Conservation (phyloP, 2,888 invertebrate species). For the Boloria selene region DNA sequence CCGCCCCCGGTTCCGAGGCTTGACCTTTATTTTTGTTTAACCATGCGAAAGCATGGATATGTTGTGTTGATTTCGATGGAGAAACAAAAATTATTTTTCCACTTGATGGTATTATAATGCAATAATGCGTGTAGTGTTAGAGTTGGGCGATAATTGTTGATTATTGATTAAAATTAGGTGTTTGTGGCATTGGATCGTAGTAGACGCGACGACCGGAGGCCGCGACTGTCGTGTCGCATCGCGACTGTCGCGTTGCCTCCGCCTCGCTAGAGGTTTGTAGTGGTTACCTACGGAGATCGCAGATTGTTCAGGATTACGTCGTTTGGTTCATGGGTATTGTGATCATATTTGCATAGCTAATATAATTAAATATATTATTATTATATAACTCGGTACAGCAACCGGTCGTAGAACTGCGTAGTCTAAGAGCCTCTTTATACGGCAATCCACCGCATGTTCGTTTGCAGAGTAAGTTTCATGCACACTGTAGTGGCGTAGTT, state of each 20-base stretch:
- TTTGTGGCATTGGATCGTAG: conserved; percentile 76
- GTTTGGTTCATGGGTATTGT: conserved; percentile 78
- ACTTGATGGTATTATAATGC: conserved; percentile 74
- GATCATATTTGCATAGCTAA: conserved; percentile 78
- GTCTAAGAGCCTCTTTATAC: conserved; percentile 14
- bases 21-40: conserved; percentile 73
- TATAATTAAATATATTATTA: conserved; percentile 73
- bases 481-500: neutral
- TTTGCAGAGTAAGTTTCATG: neutral
- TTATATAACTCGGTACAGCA: conserved; percentile 42
- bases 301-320: conserved; percentile 68
- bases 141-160: conserved; percentile 81
- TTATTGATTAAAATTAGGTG: conserved; percentile 81
- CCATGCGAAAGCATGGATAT: conserved; percentile 69
- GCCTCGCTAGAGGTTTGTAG: conserved; percentile 57
- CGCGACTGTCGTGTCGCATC: conserved; percentile 23
- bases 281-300: conserved; percentile 66
- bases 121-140: conserved; percentile 78
- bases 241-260: conserved; percentile 31
- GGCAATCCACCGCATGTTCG: neutral
- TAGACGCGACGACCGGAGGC: conserved; percentile 44
- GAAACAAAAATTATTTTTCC: conserved; percentile 81
- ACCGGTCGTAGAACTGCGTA: conserved; percentile 38
- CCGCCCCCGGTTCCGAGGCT: conserved; percentile 48
- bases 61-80: conserved; percentile 75